A percentile compares a stretch with the other conserved stretches of the same genome.
Evolutionary conservation across 1,140 invertebrate genomes (phyloP).

Genomic region (Phocides pigmalion): DNA sequence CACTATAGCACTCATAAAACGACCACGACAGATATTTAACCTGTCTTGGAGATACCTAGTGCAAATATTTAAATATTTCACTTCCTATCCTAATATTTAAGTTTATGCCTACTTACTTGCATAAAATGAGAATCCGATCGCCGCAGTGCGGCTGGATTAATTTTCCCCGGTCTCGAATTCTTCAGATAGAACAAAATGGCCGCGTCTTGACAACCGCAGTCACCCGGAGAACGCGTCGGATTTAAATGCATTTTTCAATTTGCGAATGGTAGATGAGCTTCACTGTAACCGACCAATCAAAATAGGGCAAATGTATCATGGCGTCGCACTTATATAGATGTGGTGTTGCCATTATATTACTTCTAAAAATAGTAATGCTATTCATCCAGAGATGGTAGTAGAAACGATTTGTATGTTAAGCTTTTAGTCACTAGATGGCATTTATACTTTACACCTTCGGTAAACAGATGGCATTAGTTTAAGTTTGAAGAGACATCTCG

Average conservation of each 20-base stretch:
- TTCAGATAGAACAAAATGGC: constrained; percentile 67
- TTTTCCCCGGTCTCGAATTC: constrained; percentile 7
- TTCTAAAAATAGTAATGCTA: constrained; percentile 4
- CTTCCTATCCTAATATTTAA: constrained; percentile 15
- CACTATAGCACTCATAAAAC: constrained; percentile 72
- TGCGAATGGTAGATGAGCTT: constrained; percentile 39
- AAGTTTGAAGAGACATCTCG: background rate
- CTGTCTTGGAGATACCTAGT: constrained; percentile 77
- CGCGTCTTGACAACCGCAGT: constrained; percentile 23
- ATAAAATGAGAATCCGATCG: constrained; percentile 52
- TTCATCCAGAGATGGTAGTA: constrained; percentile 32
- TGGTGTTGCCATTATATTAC: constrained; percentile 54
- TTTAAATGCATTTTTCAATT: constrained; percentile 35
- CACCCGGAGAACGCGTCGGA: background rate
- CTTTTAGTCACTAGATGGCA: constrained; percentile 42
- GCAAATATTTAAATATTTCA: constrained; percentile 48
- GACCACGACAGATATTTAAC: constrained; percentile 69
- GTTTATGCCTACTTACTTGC: constrained; percentile 52
- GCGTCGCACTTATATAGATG: constrained; percentile 60
- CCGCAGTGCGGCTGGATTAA: constrained; percentile 67
- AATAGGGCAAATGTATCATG: constrained; percentile 59
- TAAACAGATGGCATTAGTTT: constrained; percentile 15
- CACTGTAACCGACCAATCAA: constrained; percentile 70
- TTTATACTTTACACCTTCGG: background rate
- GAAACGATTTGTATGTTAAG: constrained; percentile 9